These are phyloP conservation scores for Notiomystis cincta DNA, from an alignment of 2,113 vertebrate genomes.

Conservation along the genomic window DNA sequence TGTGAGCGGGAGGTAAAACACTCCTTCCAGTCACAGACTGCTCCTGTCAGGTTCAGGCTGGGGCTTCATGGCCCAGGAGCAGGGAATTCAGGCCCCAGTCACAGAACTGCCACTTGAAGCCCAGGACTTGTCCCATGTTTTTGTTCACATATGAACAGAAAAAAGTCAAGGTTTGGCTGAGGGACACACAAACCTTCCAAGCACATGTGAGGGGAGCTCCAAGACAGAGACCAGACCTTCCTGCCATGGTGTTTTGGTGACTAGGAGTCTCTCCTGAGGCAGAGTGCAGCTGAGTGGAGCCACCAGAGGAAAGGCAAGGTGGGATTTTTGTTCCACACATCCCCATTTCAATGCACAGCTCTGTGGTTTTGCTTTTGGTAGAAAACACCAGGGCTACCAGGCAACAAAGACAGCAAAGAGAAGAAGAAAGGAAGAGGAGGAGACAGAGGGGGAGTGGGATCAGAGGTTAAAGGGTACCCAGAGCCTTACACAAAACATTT, in stretches of 20 bases:
- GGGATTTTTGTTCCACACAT: neutral
- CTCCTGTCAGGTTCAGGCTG: neutral
- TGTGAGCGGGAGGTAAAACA: neutral
- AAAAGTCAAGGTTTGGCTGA: neutral
- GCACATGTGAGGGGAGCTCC: neutral
- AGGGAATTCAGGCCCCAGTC: neutral
- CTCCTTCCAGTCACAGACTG: neutral
- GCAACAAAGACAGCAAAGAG: neutral
- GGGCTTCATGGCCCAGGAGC: neutral
- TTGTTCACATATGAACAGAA: neutral
- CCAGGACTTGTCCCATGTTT: neutral
- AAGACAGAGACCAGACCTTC: neutral
- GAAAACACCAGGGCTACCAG: neutral
- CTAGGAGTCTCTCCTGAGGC: neutral
- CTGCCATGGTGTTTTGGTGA: rapidly evolving
- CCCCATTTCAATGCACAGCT: rapidly evolving
- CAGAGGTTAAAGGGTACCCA: neutral
- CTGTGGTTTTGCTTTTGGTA: neutral
- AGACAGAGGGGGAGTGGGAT: neutral
- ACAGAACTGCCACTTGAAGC: neutral
- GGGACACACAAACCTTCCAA: neutral
- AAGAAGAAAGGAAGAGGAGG: neutral
- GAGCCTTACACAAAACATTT: neutral
- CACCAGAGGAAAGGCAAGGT: neutral
- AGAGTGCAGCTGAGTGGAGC: neutral